phyloP scores from a whole-genome alignment of 2,797 vertebrate genomes.

The Atherinosoma microstoma region DNA sequence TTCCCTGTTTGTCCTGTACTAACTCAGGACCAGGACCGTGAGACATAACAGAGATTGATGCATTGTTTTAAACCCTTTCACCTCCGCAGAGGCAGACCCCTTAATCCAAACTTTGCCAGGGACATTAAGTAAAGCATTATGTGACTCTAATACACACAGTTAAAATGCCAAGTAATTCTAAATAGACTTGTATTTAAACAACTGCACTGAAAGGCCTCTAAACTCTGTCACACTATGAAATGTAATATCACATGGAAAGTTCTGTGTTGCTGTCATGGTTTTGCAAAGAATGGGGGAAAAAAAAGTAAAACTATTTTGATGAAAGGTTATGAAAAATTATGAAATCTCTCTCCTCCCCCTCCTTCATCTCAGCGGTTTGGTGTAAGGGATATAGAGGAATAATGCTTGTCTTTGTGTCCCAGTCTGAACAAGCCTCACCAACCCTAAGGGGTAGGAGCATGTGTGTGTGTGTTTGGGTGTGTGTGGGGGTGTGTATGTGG shows the following conservation, averaged over 20 bases:
- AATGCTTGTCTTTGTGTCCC: slow-evolving; percentile 85
- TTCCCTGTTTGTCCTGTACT: slow-evolving; percentile 65
- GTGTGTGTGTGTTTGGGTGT: slow-evolving; percentile 41
- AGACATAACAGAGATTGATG: slow-evolving; percentile 66
- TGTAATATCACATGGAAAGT: not conserved
- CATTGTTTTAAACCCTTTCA: slow-evolving; percentile 71
- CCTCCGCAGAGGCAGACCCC: slow-evolving; percentile 33
- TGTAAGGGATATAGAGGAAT: slow-evolving; percentile 74
- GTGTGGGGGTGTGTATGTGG: slow-evolving; percentile 51
- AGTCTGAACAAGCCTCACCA: slow-evolving; percentile 55
- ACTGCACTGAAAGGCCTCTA: not conserved
- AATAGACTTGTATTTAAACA: slow-evolving; percentile 7
- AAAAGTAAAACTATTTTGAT: slow-evolving; percentile 13
- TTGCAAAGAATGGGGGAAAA: not conserved
- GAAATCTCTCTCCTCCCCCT: slow-evolving; percentile 41
- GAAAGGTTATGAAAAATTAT: slow-evolving; percentile 41
- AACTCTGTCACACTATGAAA: not conserved
- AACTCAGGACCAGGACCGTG: slow-evolving; percentile 61
- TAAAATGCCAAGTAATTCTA: slow-evolving; percentile 2
- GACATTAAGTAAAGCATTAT: slow-evolving; percentile 28
- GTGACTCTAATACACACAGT: slow-evolving; percentile 8
- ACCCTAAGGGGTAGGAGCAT: slow-evolving; percentile 47
- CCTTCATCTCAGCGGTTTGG: slow-evolving; percentile 33
- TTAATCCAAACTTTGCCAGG: slow-evolving; percentile 32
- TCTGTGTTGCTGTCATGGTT: not conserved